Evolutionary conservation across 92 coral and sea anemone species (phyloP).

Genomic region (Parazoanthus swiftii): DNA sequence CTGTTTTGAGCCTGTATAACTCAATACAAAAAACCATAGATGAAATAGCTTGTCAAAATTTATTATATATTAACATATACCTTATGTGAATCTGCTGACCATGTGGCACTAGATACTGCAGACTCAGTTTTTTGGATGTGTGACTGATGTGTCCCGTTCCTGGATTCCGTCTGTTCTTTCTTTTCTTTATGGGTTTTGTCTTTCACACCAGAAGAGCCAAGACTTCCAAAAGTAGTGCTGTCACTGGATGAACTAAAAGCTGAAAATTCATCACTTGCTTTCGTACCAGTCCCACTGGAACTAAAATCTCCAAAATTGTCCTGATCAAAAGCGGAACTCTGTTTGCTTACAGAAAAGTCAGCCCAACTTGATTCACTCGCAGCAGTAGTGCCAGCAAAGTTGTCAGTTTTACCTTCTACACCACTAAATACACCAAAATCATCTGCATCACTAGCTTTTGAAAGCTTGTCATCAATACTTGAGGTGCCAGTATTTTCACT

Average conservation of each 20-base stretch:
- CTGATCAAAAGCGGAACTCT: neutral
- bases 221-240: neutral
- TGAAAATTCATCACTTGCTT: neutral
- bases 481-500: neutral
- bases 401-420: neutral
- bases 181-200: neutral
- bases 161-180: neutral
- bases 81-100: slow-evolving; percentile 24
- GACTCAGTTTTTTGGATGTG: neutral
- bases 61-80: neutral
- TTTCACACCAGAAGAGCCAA: neutral
- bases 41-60: neutral
- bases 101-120: neutral
- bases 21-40: no score
- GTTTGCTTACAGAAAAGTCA: slow-evolving; percentile 2
- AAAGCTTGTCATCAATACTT: neutral
- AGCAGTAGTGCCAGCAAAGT: slow-evolving; percentile 1
- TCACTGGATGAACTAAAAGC: neutral
- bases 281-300: slow-evolving; percentile 3
- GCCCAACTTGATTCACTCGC: slow-evolving; percentile 18
- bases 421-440: slow-evolving; percentile 28
- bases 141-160: neutral
- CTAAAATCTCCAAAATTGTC: slow-evolving; percentile 24
- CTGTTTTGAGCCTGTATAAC: neutral
- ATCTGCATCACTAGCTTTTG: neutral